These are phyloP conservation scores for Cabera pusaria DNA, from an alignment of 2,888 invertebrate genomes.

Conservation along the genomic window DNA sequence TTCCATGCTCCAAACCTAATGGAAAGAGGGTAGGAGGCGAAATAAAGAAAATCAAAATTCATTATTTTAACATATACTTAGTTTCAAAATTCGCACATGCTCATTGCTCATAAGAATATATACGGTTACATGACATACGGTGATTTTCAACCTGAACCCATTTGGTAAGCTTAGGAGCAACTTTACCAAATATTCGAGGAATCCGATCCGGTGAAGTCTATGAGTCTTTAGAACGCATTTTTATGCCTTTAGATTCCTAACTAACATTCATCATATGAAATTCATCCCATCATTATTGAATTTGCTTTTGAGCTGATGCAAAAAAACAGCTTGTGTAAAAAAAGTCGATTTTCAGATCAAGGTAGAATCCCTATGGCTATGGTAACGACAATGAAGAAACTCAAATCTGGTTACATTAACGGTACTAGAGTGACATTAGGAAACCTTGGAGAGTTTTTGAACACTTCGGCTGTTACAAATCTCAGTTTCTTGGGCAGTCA, in stretches of 20 bases:
- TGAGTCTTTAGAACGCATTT: background rate
- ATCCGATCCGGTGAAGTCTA: too few relatives aligned
- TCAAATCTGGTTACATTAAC: conserved; percentile 99
- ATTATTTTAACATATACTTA: too few relatives aligned
- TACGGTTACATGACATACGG: too few relatives aligned
- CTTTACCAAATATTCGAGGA: too few relatives aligned
- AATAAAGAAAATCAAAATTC: too few relatives aligned
- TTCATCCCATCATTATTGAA: conserved; percentile 12
- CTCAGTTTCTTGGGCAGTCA: conserved; percentile 97
- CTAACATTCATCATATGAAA: conserved; percentile 14
- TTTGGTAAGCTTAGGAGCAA: too few relatives aligned
- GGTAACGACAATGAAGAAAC: conserved; percentile 98
- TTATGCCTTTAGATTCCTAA: conserved; percentile 6
- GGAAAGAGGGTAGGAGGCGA: too few relatives aligned
- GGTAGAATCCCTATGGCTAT: conserved; percentile 96
- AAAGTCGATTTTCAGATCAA: conserved; percentile 86
- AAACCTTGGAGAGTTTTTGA: conserved; percentile 96
- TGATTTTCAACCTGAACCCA: too few relatives aligned
- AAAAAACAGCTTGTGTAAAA: too few relatives aligned
- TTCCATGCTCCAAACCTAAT: too few relatives aligned
- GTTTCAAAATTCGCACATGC: too few relatives aligned
- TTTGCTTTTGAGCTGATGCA: conserved; percentile 13
- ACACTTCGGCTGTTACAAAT: conserved; percentile 98
- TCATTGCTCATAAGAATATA: too few relatives aligned
- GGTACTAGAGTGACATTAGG: conserved; percentile 99